phyloP scores from a whole-genome alignment of 2,888 invertebrate species.

The Drosophila pseudotakahashii region DNA sequence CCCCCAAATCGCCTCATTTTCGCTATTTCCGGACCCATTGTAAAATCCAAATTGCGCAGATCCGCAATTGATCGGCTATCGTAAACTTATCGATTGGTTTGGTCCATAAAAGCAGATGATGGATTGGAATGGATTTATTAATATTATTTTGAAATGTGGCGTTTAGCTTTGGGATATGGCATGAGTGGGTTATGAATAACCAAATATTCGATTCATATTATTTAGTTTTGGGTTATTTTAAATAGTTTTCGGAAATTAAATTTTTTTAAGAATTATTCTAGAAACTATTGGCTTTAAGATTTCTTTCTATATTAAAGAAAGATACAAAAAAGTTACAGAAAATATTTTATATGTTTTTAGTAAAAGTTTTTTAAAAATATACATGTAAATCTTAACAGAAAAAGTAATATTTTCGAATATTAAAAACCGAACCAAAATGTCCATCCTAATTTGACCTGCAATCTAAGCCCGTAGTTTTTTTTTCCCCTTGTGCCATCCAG shows the following conservation, averaged over 20 bases:
- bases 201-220: background rate
- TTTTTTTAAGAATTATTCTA: too few species aligned
- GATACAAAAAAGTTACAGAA: too few species aligned
- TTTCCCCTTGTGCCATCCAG: background rate
- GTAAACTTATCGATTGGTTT: conserved; percentile 9
- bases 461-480: background rate
- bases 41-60: conserved; percentile 19
- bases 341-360: too few species aligned
- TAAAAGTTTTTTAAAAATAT: too few species aligned
- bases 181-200: background rate
- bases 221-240: background rate
- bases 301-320: too few species aligned
- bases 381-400: too few species aligned
- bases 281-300: too few species aligned
- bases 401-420: too few species aligned
- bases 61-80: background rate
- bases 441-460: background rate
- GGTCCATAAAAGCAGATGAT: conserved; percentile 3
- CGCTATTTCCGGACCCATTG: conserved; percentile 15
- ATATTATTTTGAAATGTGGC: background rate
- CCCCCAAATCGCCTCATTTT: conserved; percentile 8
- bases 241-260: too few species aligned
- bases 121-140: background rate
- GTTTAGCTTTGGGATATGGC: too few species aligned
- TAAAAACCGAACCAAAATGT: too few species aligned